Percentiles rank a stretch among this genome's conserved stretches.
phyloP scores from a whole-genome alignment of 2,113 vertebrate genomes.

The Poecile atricapillus region DNA sequence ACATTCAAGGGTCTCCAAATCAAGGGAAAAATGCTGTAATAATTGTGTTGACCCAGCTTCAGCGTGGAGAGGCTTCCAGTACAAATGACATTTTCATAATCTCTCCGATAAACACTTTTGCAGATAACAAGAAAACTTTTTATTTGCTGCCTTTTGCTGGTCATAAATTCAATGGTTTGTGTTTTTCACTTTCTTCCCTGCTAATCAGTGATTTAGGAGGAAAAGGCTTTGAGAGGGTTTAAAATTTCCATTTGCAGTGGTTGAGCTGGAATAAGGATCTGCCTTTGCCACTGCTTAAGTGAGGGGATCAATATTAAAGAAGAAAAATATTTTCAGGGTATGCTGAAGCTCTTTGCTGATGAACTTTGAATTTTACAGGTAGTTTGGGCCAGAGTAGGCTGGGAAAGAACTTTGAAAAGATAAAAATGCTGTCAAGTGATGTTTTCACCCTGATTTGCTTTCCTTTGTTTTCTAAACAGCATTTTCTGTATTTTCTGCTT shows the following conservation, averaged over 20 bases:
- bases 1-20: not conserved
- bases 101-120: not conserved
- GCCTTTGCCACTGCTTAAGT: not conserved
- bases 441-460: not conserved
- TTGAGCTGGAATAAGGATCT: not conserved
- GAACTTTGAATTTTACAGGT: not conserved
- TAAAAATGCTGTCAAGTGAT: not conserved
- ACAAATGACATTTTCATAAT: not conserved
- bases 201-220: not conserved
- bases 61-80: not conserved
- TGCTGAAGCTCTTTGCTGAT: not conserved
- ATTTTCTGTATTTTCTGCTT: not conserved
- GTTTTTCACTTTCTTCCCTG: not conserved
- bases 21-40: not conserved
- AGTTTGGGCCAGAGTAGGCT: not conserved
- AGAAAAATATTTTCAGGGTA: not conserved
- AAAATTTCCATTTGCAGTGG: not conserved
- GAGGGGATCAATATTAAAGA: not conserved
- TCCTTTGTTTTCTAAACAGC: not conserved
- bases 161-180: not conserved
- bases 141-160: not conserved
- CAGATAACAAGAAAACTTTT: not conserved
- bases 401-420: not conserved
- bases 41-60: not conserved
- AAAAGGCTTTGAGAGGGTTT: not conserved